Conservation (phyloP, 2,113 vertebrate species). For the Paramormyrops kingsleyae region DNA sequence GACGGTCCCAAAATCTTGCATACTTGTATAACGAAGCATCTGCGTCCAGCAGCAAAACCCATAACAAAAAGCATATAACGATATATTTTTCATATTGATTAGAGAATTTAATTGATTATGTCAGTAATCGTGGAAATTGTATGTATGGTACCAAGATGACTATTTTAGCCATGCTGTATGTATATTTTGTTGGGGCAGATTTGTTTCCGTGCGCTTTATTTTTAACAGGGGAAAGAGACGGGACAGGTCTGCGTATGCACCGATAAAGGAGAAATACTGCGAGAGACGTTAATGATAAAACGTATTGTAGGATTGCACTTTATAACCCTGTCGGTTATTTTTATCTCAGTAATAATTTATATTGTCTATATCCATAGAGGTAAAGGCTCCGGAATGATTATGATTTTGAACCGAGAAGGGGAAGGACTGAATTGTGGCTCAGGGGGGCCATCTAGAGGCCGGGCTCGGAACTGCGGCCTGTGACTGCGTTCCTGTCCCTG, state of each 20-base stretch:
- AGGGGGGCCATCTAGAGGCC: conserved; percentile 14
- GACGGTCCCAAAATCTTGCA: neutral
- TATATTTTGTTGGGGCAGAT: neutral
- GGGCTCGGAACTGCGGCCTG: neutral
- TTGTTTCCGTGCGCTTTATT: neutral
- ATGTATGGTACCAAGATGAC: conserved; percentile 26
- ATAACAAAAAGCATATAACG: conserved; percentile 19
- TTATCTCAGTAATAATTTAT: neutral
- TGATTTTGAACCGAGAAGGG: neutral
- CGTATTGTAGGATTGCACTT: conserved; percentile 5
- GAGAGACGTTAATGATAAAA: neutral
- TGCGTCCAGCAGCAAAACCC: neutral
- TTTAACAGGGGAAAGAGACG: neutral
- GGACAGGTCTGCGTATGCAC: neutral
- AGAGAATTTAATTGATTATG: conserved; percentile 26
- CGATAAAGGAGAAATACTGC: conserved; percentile 7
- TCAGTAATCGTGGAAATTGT: conserved; percentile 25
- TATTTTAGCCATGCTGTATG: conserved; percentile 21
- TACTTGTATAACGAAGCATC: conserved; percentile 9
- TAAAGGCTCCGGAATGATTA: neutral
- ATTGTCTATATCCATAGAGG: neutral
- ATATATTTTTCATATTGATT: conserved; percentile 21
- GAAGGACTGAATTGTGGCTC: conserved; percentile 13
- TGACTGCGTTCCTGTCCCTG: conserved; percentile 1
- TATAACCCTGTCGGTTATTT: conserved; percentile 13